Conservation (phyloP, 1,140 invertebrate genomes). For the Melitaea cinxia region DNA sequence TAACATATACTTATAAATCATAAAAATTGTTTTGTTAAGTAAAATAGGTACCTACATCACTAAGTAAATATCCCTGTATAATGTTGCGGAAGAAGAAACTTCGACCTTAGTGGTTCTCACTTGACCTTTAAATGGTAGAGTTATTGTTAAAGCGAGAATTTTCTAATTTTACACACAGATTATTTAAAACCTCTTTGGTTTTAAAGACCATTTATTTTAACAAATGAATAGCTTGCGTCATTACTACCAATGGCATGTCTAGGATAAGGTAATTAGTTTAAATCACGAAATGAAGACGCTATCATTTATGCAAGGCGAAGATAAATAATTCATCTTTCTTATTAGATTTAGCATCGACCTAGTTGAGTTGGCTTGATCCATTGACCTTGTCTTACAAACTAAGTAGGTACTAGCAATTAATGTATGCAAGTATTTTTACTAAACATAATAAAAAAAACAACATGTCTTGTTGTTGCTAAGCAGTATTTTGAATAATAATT, state of each 20-base stretch:
- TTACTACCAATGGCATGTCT: constrained; percentile 25
- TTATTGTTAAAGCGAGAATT: constrained; percentile 21
- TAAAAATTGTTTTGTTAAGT: constrained; percentile 12
- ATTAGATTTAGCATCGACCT: constrained; percentile 23
- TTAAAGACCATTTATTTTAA: constrained; percentile 3
- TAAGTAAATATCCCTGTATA: constrained; percentile 32
- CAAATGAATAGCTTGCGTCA: constrained; percentile 19
- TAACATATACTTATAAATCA: not conserved
- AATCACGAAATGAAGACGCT: constrained; percentile 30
- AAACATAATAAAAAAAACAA: too few relatives aligned
- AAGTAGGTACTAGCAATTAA: not conserved
- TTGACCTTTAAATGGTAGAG: constrained; percentile 18
- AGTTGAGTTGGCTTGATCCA: constrained; percentile 17
- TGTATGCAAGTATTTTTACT: not conserved
- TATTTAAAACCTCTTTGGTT: constrained; percentile 16
- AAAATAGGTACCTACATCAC: constrained; percentile 5
- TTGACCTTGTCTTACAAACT: constrained; percentile 16
- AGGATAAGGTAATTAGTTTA: constrained; percentile 26
- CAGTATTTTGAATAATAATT: too few relatives aligned
- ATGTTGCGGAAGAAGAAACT: constrained; percentile 28
- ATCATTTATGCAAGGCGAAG: constrained; percentile 24
- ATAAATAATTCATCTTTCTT: constrained; percentile 25
- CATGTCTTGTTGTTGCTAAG: too few relatives aligned
- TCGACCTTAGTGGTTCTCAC: constrained; percentile 22
- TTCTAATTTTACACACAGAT: constrained; percentile 17